Evolutionary conservation across 2,797 vertebrate genomes (phyloP).

Genomic region (Hafferia zeledoni): DNA sequence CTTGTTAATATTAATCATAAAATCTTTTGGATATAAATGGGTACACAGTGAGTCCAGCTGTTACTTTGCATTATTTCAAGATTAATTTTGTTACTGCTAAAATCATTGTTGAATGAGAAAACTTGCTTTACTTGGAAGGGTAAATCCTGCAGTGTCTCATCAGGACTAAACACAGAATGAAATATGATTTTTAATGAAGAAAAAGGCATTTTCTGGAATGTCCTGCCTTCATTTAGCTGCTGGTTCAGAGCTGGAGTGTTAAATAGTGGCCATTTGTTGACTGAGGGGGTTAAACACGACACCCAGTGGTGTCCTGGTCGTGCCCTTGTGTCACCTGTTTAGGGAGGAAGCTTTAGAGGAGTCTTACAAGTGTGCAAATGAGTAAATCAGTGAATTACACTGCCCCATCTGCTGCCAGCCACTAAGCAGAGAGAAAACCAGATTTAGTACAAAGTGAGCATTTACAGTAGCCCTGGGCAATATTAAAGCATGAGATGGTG

Average conservation of each 20-base stretch:
- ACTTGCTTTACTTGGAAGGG: background rate
- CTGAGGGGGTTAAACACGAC: slow-evolving; percentile 5
- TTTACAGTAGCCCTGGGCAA: slow-evolving; percentile 85
- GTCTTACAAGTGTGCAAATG: slow-evolving; percentile 6
- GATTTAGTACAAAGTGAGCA: slow-evolving; percentile 84
- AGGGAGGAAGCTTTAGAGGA: background rate
- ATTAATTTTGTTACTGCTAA: background rate
- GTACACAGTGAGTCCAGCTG: background rate
- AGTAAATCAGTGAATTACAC: slow-evolving; percentile 47
- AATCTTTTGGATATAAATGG: background rate
- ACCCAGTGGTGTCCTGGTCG: background rate
- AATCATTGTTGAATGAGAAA: background rate
- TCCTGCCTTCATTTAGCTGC: background rate
- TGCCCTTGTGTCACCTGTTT: slow-evolving; percentile 25
- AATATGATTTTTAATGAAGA: background rate
- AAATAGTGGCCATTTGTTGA: background rate
- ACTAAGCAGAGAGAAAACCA: slow-evolving; percentile 72
- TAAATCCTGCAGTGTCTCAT: background rate
- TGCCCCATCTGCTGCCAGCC: slow-evolving; percentile 63
- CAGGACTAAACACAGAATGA: background rate
- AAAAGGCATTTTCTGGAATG: background rate
- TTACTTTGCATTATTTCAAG: background rate
- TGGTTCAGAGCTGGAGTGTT: background rate
- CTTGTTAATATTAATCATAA: background rate
- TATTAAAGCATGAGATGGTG: slow-evolving; percentile 77